phyloP scores from a whole-genome alignment of 2,888 invertebrate genomes.

The Drosophila nigricruria region DNA sequence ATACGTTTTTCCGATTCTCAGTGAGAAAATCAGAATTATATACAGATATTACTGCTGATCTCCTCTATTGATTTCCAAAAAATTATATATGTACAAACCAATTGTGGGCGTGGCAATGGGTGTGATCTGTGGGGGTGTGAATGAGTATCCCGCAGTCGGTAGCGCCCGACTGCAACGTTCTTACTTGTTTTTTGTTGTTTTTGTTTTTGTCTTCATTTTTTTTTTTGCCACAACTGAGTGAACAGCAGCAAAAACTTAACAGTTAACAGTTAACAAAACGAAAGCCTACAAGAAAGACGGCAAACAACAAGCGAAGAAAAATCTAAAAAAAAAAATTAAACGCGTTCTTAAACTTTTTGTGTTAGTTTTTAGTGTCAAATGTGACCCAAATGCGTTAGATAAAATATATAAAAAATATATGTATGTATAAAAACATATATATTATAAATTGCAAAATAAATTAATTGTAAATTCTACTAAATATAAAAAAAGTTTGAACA shows the following conservation, averaged over 20 bases:
- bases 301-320: not conserved
- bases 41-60: too few relatives aligned
- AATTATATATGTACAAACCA: too few relatives aligned
- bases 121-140: too few relatives aligned
- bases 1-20: too few relatives aligned
- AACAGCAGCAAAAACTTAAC: slow-evolving; percentile 41
- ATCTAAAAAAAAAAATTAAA: not conserved
- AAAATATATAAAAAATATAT: not conserved
- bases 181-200: too few relatives aligned
- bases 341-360: slow-evolving; percentile 19
- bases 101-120: too few relatives aligned
- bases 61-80: too few relatives aligned
- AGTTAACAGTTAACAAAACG: slow-evolving; percentile 52
- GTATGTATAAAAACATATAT: not conserved
- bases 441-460: slow-evolving; percentile 24
- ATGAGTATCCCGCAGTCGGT: too few relatives aligned
- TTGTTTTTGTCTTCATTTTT: slow-evolving; percentile 4
- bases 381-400: slow-evolving; percentile 27
- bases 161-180: too few relatives aligned
- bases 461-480: not conserved
- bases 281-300: slow-evolving; percentile 33
- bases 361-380: slow-evolving; percentile 17
- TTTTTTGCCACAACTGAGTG: slow-evolving; percentile 38
- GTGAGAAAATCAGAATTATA: too few relatives aligned
- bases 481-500: not conserved